Conservation (phyloP, 2,888 invertebrate species). For the Aspidiotus rigidus region DNA sequence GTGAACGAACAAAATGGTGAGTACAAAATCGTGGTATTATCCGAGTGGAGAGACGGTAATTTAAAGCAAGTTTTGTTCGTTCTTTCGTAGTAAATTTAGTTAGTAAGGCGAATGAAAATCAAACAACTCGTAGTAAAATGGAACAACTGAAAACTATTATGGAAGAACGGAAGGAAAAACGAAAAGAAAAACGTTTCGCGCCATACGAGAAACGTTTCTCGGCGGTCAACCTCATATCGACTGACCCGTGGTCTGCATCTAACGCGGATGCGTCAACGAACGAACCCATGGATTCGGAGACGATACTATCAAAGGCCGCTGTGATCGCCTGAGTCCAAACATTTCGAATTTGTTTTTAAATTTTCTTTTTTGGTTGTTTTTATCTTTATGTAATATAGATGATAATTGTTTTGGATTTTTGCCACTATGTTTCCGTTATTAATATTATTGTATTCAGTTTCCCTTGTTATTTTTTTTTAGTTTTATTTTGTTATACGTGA, state of each 20-base stretch:
- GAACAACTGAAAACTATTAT: constrained; percentile 78
- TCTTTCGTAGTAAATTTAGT: constrained; percentile 42
- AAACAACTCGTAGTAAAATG: constrained; percentile 74
- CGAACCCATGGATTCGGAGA: constrained; percentile 21
- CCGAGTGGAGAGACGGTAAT: background rate
- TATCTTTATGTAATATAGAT: too few species aligned
- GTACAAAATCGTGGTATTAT: background rate
- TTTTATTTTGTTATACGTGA: too few species aligned
- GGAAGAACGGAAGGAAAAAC: constrained; percentile 69
- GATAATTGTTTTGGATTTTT: too few species aligned
- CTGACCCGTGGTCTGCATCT: constrained; percentile 2
- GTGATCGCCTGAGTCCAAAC: too few species aligned
- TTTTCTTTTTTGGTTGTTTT: too few species aligned
- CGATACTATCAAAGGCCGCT: too few species aligned
- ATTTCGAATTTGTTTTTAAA: too few species aligned
- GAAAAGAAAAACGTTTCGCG: constrained; percentile 61
- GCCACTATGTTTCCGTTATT: too few species aligned
- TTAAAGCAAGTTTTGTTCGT: background rate
- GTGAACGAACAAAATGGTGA: constrained; percentile 34
- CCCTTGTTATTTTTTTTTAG: too few species aligned
- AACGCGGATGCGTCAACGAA: constrained; percentile 7
- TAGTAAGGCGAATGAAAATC: constrained; percentile 56
- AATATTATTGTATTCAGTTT: too few species aligned
- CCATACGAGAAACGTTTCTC: constrained; percentile 40
- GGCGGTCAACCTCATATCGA: constrained; percentile 30